Percentiles rank a stretch among this genome's conserved stretches.
Evolutionary conservation across 2,888 invertebrate species (phyloP).

Genomic region (Lottia gigantea): DNA sequence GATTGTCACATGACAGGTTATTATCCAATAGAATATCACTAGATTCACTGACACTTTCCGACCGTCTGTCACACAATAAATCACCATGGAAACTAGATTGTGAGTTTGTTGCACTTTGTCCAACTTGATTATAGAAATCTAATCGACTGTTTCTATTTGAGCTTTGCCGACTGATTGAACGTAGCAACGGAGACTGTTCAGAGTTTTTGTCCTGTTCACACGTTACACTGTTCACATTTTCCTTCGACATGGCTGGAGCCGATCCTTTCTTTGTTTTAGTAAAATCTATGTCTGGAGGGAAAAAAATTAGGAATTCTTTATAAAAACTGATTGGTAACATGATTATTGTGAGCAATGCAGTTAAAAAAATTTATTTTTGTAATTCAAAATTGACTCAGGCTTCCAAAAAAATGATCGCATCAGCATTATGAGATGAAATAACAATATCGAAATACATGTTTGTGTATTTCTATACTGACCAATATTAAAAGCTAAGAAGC

Average conservation of each 20-base stretch:
- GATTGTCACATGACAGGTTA: not conserved
- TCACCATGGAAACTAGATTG: slow-evolving; percentile 3
- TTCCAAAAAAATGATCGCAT: no score
- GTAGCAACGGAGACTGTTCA: not conserved
- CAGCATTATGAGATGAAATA: no score
- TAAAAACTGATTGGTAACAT: no score
- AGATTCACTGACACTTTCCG: slow-evolving; percentile 4
- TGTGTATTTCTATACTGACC: no score
- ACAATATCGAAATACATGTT: no score
- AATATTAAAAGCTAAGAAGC: no score
- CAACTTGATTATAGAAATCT: slow-evolving; percentile 4
- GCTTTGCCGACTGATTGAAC: not conserved
- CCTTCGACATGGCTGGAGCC: slow-evolving; percentile 30
- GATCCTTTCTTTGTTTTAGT: slow-evolving; percentile 44
- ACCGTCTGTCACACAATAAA: not conserved
- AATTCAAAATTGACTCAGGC: no score
- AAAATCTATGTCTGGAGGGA: slow-evolving; percentile 46
- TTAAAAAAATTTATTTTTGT: no score
- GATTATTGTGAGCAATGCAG: no score
- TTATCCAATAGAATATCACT: slow-evolving; percentile 2
- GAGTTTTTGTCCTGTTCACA: not conserved
- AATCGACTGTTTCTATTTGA: not conserved
- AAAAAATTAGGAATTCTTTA: not conserved
- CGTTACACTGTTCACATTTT: not conserved
- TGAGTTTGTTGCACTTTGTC: not conserved